Percentiles rank a stretch among this genome's conserved stretches.
Conservation (phyloP, 1,140 invertebrate genomes). For the Psilanteris sp. region DNA sequence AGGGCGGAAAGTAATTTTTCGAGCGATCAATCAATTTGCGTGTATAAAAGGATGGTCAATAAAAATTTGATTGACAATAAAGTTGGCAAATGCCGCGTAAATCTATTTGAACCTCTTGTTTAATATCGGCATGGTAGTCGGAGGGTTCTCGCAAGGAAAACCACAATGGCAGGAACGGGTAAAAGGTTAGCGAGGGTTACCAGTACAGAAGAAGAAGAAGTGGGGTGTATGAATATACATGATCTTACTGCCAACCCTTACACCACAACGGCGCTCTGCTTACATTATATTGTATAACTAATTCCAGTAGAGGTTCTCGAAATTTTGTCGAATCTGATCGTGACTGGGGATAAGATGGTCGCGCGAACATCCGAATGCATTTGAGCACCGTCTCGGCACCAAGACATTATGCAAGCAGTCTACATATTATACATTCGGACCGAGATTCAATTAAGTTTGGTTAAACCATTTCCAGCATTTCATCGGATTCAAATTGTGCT, state of each 20-base stretch:
- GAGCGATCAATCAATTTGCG: constrained; percentile 11
- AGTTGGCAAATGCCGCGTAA: constrained; percentile 59
- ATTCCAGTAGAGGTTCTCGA: constrained; percentile 78
- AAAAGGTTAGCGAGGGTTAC: constrained; percentile 47
- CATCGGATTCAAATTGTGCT: constrained; percentile 59
- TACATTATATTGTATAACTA: constrained; percentile 82
- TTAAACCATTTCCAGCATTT: constrained; percentile 72
- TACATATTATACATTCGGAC: constrained; percentile 81
- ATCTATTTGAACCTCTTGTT: constrained; percentile 73
- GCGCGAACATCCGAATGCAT: constrained; percentile 47
- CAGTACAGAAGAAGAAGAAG: constrained; percentile 60
- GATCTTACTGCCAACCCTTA: constrained; percentile 79
- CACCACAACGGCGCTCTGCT: constrained; percentile 79
- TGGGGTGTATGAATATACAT: constrained; percentile 79
- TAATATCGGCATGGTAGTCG: constrained; percentile 67
- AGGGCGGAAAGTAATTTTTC: neutral
- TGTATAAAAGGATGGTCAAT: constrained; percentile 19
- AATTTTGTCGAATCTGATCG: constrained; percentile 69
- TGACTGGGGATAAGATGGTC: constrained; percentile 57
- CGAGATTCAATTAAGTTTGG: constrained; percentile 81
- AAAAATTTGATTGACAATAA: constrained; percentile 30
- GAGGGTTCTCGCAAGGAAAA: constrained; percentile 60
- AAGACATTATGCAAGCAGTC: constrained; percentile 80
- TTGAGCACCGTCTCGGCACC: constrained; percentile 61
- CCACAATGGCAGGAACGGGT: constrained; percentile 56